Conservation (phyloP, 2,888 invertebrate species). For the Scaptomyza caliginosa region DNA sequence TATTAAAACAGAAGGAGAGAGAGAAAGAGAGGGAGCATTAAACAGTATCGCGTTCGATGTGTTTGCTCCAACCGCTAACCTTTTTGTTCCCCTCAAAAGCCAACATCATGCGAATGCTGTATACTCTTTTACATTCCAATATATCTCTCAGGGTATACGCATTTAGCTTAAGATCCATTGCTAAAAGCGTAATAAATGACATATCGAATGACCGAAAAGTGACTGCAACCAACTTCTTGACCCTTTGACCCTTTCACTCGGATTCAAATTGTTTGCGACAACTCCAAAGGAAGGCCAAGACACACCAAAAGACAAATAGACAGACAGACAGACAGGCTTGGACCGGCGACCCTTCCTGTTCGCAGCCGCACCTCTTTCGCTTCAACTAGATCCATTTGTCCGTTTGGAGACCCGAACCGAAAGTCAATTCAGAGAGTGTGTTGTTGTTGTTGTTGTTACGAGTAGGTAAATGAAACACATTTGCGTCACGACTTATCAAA, state of each 20-base stretch:
- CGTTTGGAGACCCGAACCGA: background rate
- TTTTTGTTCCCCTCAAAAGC: slow-evolving; percentile 2
- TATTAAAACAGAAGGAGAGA: no score
- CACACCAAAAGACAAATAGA: no score
- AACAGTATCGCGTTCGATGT: slow-evolving; percentile 14
- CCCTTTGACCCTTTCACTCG: slow-evolving; percentile 25
- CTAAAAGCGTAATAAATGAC: slow-evolving; percentile 13
- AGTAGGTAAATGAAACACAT: slow-evolving; percentile 66
- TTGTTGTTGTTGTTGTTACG: background rate
- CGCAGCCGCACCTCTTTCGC: background rate
- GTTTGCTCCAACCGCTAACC: slow-evolving; percentile 5
- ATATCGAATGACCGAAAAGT: slow-evolving; percentile 37
- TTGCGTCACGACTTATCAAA: slow-evolving; percentile 69
- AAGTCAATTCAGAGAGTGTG: slow-evolving; percentile 12
- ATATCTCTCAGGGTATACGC: background rate
- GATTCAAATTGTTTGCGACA: slow-evolving; percentile 39
- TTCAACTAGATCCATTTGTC: slow-evolving; percentile 4
- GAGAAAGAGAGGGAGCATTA: background rate
- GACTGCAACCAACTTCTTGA: slow-evolving; percentile 3
- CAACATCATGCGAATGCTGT: background rate
- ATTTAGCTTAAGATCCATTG: background rate
- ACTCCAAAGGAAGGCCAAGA: slow-evolving; percentile 24
- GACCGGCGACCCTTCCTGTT: background rate
- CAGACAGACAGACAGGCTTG: slow-evolving; percentile 12
- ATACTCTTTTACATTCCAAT: background rate